These are phyloP conservation scores for Seriola dumerili DNA, from an alignment of 2,113 vertebrate genomes.

Conservation along the genomic window DNA sequence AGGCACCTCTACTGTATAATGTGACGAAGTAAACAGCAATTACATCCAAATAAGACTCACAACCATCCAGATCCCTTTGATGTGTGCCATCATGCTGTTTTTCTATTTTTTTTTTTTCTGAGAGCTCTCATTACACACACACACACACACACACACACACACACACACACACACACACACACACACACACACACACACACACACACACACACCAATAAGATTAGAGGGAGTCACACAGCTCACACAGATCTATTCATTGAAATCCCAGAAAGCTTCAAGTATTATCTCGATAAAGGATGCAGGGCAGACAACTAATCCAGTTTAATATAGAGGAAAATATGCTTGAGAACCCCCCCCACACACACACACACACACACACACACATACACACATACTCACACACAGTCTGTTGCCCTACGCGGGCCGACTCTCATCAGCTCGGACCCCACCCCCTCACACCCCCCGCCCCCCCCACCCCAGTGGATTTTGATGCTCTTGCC, in stretches of 20 bases:
- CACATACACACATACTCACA: background rate
- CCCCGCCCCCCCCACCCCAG: background rate
- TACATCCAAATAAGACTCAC: conserved; percentile 73
- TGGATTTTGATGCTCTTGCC: conserved; percentile 35
- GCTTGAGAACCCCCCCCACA: conserved; percentile 40
- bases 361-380: conserved; percentile 12
- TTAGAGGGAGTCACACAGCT: conserved; percentile 69
- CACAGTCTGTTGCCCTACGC: background rate
- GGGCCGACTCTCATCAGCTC: background rate
- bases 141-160: conserved; percentile 23
- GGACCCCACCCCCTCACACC: no score
- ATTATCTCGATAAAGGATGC: conserved; percentile 77
- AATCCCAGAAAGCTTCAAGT: conserved; percentile 67
- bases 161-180: conserved; percentile 18
- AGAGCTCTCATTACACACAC: conserved; percentile 13
- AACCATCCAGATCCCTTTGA: conserved; percentile 73
- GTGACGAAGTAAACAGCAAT: conserved; percentile 81
- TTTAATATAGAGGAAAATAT: conserved; percentile 74
- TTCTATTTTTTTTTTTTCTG: conserved; percentile 2
- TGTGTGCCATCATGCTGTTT: conserved; percentile 61
- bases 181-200: conserved; percentile 25
- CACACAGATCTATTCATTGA: conserved; percentile 68
- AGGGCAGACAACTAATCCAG: conserved; percentile 74
- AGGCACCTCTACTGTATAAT: conserved; percentile 79
- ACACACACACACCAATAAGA: conserved; percentile 56